Conservation (phyloP, 1,140 invertebrate genomes). For the Aphelenchoides fujianensis region DNA sequence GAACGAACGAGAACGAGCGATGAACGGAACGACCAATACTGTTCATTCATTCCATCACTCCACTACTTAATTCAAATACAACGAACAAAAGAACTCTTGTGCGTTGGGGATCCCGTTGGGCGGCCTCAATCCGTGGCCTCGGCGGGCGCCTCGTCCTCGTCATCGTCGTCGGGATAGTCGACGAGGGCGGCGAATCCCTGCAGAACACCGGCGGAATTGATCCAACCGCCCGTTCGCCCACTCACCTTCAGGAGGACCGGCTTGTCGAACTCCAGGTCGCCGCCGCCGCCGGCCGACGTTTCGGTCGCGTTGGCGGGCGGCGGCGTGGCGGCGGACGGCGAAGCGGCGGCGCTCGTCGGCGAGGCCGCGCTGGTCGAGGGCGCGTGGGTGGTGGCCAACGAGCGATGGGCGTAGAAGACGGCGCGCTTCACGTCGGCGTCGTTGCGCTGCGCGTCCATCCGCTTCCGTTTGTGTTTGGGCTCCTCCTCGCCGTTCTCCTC, state of each 20-base stretch:
- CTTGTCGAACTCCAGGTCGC: slow-evolving; percentile 15
- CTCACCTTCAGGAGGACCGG: slow-evolving; percentile 14
- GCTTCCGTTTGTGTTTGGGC: too few relatives aligned
- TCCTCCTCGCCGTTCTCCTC: too few relatives aligned
- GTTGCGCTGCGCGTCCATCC: not conserved
- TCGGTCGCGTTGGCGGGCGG: too few relatives aligned
- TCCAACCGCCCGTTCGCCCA: too few relatives aligned
- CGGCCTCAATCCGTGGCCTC: too few relatives aligned
- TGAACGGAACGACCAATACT: too few relatives aligned
- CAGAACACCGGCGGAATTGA: not conserved
- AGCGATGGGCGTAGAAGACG: slow-evolving; percentile 3
- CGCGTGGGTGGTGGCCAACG: not conserved
- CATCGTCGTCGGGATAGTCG: slow-evolving; percentile 44
- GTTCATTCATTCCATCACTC: too few relatives aligned
- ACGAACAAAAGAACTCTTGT: too few relatives aligned
- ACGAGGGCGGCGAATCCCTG: slow-evolving; percentile 23
- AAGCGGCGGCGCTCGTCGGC: not conserved
- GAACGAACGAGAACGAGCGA: too few relatives aligned
- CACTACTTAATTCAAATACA: too few relatives aligned
- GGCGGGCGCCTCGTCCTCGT: slow-evolving; percentile 35
- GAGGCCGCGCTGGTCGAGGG: not conserved
- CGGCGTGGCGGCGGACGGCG: not conserved
- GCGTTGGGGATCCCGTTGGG: too few relatives aligned
- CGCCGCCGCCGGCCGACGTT: too few relatives aligned
- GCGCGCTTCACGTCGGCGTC: slow-evolving; percentile 3